Evolutionary conservation across 2,888 invertebrate species (phyloP).

Genomic region (Synanthedon myopaeformis): DNA sequence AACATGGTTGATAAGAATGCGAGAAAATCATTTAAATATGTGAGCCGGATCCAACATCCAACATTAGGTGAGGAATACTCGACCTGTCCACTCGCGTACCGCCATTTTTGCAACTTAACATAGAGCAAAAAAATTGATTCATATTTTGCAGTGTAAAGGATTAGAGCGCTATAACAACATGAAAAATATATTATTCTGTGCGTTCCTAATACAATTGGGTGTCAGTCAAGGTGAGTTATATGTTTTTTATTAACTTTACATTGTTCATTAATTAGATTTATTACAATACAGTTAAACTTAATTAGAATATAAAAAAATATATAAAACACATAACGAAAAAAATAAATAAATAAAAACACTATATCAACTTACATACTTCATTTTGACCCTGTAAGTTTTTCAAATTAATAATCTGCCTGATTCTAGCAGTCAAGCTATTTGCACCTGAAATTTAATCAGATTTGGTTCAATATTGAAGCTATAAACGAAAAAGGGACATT

Average conservation of each 20-base stretch:
- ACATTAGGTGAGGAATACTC: constrained; percentile 11
- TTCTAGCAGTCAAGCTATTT: no score
- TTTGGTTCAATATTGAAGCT: no score
- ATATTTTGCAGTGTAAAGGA: neutral
- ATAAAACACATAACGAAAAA: no score
- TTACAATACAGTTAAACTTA: no score
- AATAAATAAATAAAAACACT: no score
- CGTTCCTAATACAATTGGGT: neutral
- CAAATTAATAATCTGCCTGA: no score
- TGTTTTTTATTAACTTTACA: neutral
- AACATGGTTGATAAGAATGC: constrained; percentile 10
- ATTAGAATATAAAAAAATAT: no score
- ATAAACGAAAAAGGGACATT: no score
- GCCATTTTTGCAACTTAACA: neutral
- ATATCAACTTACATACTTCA: no score
- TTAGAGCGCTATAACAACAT: neutral
- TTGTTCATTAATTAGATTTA: neutral
- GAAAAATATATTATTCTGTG: neutral
- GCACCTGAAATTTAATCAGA: no score
- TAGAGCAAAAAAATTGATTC: neutral
- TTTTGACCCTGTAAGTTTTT: no score
- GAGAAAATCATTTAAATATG: constrained; percentile 12
- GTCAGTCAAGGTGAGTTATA: neutral
- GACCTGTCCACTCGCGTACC: constrained; percentile 1
- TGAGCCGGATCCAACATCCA: constrained; percentile 5